Conservation (phyloP, 2,888 invertebrate species). For the Trachelus tabidus region DNA sequence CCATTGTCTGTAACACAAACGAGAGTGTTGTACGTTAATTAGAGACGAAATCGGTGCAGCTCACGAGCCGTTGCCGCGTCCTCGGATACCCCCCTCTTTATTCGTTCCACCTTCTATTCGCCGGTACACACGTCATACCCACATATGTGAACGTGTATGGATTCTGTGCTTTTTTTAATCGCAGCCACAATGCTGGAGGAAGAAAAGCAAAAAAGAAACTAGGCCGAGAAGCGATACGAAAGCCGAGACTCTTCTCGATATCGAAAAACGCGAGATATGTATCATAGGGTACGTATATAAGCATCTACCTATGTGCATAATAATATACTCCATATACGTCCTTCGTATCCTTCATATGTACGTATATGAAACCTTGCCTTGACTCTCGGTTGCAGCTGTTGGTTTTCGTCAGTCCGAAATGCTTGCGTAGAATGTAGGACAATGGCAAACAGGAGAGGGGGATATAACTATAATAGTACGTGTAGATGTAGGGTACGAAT, state of each 20-base stretch:
- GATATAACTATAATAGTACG: not conserved
- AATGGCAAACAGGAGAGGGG: not conserved
- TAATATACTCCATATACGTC: not conserved
- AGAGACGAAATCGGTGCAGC: not conserved
- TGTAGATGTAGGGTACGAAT: not conserved
- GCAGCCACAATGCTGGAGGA: not conserved
- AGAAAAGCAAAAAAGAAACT: not conserved
- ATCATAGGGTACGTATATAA: not conserved
- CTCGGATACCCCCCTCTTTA: not conserved
- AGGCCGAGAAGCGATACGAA: not conserved
- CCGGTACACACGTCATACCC: not conserved
- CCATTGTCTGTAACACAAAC: conserved; percentile 60
- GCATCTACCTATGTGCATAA: not conserved
- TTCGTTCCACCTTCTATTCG: not conserved
- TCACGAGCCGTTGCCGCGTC: not conserved
- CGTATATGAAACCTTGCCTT: not conserved
- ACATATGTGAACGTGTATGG: not conserved
- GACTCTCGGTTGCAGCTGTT: not conserved
- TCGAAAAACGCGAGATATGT: not conserved
- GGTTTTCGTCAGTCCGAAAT: not conserved
- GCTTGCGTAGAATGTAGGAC: not conserved
- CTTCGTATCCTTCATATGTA: not conserved
- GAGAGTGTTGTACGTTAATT: conserved; percentile 14
- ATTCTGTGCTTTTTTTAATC: not conserved
- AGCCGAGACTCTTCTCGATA: not conserved